Base-by-base conservation (phyloP, 1,140 invertebrate species). In the Atta colombica region DNA sequence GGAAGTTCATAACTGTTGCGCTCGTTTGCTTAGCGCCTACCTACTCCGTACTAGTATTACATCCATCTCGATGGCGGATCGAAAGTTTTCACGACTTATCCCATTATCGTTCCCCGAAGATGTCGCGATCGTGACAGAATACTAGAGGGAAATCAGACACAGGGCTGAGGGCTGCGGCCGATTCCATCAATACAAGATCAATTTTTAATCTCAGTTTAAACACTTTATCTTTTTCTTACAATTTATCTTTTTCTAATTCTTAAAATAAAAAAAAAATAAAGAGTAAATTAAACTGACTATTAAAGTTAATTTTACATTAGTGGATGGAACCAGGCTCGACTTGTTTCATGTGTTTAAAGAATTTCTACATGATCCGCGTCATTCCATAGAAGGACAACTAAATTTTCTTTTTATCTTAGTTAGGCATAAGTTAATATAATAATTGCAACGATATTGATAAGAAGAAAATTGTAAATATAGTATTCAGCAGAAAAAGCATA, bases 51-150 rank as follows among this genome's bases (percentile, higher is more conserved):
- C 53, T 53, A 58, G 75, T 85, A 69, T 88, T 90, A 81, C 91
- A 75, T 90, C 74, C 88, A 71, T 85, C 86, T 87, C 63, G 88
- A 87, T 78, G 66, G 35, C 49, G 88, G 87, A 90, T 90, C 89
- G 88, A 90, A 86, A 92, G 68, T 92, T 93, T 92, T 87, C 92
- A 77, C 87, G 89, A 87, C 91, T 93, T 91, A 91, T 92, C 92
- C 89, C 88, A 92, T 92, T 93, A 93, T 89, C 91, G 86, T 88
- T 78, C 75, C 65, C 58, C 65, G 78, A 31, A 75, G 77, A 51
- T 87, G 55, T 77, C 77, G 68, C 77, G 82, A 78, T 66, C 35
- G 51, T 66, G 60, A 77, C 74, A 55, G 82, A 25, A 68, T 78
- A 39, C 45, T 39, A 66, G 53, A 58, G 61, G n/a, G n/a, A 53